Base-by-base conservation (phyloP, 2,797 vertebrate genomes). In the Hydrolagus colliei region DNA sequence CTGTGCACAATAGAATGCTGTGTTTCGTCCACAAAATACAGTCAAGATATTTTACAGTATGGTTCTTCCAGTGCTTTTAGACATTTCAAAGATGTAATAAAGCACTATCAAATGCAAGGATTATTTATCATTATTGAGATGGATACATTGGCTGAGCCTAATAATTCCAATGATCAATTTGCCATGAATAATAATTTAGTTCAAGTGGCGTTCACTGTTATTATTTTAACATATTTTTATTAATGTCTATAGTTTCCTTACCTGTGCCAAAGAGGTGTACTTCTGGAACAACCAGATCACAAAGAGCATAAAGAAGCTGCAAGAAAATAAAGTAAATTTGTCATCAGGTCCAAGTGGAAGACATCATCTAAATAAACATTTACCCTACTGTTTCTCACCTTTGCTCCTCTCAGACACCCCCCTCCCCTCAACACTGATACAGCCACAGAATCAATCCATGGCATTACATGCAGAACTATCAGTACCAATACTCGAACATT, bases 201-300 rank as follows among this genome's bases (percentile, higher is more conserved):
- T 20, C n/a, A 41, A 11, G 9, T 18, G 76, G 59, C 41, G 6
- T 52, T 52, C 6, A 52, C 41, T 52, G 41, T 3, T 52, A 61
- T 77, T 77, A 61, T 1, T 61, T 9, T 63, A 35, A 12, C 1
- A 27, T 27, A 13, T 35, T 41, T 71, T 41, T 41, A 80, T 67
- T 52, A 52, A 3, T 18, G 35, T 80, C 16, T 35, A 65, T 22
- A 27, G 10, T 41, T 3, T 18, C 7, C 90, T 89, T 94, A 95
- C 94, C 94, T 97, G 96, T 87, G 95, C 94, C 92, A 95, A 88
- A 87, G 95, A 95, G 91, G 95, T 95, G 93, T 95, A 94, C 88
- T 95, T 91, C 85, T 95, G 94, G 86, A 96, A 94, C 87, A 96
- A 90, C 96, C 95, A 96, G 91, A 96, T 96, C 79, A 92, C 92